phyloP scores from a whole-genome alignment of 2,797 vertebrate genomes.

The Acanthopagrus latus region DNA sequence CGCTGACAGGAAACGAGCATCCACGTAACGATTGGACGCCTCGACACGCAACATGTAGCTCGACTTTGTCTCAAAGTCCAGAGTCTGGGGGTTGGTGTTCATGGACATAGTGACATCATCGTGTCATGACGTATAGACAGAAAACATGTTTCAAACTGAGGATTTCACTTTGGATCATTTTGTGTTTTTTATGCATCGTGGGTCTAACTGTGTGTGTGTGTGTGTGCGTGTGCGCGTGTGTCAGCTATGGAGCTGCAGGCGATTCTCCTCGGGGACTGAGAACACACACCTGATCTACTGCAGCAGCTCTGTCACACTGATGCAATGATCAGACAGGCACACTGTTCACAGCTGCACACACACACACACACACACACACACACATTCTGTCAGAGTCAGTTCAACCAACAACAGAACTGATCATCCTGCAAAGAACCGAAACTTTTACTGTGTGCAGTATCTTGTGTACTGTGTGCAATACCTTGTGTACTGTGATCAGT shows the following conservation, averaged over 20 bases:
- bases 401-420: too few relatives aligned
- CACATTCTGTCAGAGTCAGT: too few relatives aligned
- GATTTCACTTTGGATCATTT: background rate
- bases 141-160: too few relatives aligned
- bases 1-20: conserved; percentile 32
- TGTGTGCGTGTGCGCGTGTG: too few relatives aligned
- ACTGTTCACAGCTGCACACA: background rate
- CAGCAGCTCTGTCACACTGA: background rate
- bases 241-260: conserved; percentile 30
- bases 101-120: background rate
- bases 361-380: too few relatives aligned
- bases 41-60: conserved; percentile 44
- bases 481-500: conserved; percentile 91
- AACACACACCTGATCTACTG: background rate
- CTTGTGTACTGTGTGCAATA: conserved; percentile 51
- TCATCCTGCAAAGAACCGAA: too few relatives aligned
- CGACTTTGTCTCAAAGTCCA: conserved; percentile 91
- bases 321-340: conserved; percentile 7
- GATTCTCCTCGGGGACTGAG: conserved; percentile 28
- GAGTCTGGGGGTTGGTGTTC: conserved; percentile 74
- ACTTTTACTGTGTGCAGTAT: too few relatives aligned
- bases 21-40: conserved; percentile 53
- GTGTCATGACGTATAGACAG: too few relatives aligned
- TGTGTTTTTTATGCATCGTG: background rate
- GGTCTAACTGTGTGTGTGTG: background rate